Evolutionary conservation across 2,888 invertebrate species (phyloP).

Genomic region (Drosophila barbarae): DNA sequence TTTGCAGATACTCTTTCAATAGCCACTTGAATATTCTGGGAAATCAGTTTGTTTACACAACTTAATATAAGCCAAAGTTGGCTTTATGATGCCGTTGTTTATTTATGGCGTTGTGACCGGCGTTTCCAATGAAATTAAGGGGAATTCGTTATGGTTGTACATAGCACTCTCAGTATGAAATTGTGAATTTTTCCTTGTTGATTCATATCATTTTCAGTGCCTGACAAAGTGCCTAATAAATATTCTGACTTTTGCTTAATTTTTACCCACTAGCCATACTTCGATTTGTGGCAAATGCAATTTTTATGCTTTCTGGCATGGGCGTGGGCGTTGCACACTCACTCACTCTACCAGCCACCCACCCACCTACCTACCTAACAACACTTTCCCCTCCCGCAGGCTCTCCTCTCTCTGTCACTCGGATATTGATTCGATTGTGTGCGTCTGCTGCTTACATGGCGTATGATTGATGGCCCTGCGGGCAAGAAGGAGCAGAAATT

Average conservation of each 20-base stretch:
- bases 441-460: conserved; percentile 60
- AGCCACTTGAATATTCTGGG: conserved; percentile 19
- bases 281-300: conserved; percentile 59
- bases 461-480: conserved; percentile 73
- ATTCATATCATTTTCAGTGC: conserved; percentile 14
- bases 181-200: conserved; percentile 1
- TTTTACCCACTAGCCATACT: conserved; percentile 36
- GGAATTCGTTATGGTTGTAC: conserved; percentile 22
- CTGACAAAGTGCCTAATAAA: conserved; percentile 12
- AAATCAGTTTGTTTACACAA: conserved; percentile 30
- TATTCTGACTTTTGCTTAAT: conserved; percentile 27
- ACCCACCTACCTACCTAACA: conserved; percentile 6
- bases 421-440: conserved; percentile 34
- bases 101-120: conserved; percentile 1
- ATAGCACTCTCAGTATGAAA: conserved; percentile 6
- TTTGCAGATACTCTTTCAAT: conserved; percentile 38
- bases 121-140: conserved; percentile 24
- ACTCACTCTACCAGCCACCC: conserved; percentile 28
- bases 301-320: conserved; percentile 49
- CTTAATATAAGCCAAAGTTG: conserved; percentile 13
- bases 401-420: conserved; percentile 13
- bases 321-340: conserved; percentile 48
- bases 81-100: conserved; percentile 10
- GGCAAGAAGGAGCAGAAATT: conserved; percentile 36
- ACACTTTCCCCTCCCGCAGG: not conserved